Conservation (phyloP, 1,140 invertebrate species). For the Teleogryllus occipitalis region DNA sequence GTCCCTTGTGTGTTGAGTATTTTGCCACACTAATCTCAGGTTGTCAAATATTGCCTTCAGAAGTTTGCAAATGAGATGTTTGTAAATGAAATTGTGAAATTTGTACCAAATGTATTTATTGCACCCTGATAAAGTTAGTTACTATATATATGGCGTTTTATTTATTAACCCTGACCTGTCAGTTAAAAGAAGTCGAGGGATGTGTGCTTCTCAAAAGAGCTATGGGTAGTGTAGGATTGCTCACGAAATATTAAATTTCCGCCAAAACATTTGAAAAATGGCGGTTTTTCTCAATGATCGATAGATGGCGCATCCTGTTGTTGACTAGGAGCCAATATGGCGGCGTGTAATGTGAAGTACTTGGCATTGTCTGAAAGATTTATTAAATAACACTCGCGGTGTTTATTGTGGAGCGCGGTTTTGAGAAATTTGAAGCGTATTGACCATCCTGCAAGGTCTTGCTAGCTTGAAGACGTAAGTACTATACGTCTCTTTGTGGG, state of each 20-base stretch:
- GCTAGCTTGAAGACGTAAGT: not conserved
- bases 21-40: not conserved
- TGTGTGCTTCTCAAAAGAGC: too few relatives aligned
- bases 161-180: too few relatives aligned
- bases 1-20: too few relatives aligned
- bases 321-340: conserved; percentile 36
- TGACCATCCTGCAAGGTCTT: too few relatives aligned
- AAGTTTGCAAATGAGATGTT: not conserved
- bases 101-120: conserved; percentile 6
- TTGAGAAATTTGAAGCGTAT: too few relatives aligned
- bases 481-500: not conserved
- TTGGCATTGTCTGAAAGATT: conserved; percentile 27
- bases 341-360: conserved; percentile 32
- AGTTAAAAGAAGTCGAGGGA: too few relatives aligned
- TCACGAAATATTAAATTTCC: not conserved
- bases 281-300: conserved; percentile 20
- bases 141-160: not conserved
- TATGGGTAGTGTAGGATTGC: too few relatives aligned
- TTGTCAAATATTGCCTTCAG: not conserved
- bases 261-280: not conserved
- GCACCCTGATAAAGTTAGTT: not conserved
- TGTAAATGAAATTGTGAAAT: not conserved
- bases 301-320: conserved; percentile 33
- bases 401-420: not conserved
- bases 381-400: conserved; percentile 15